Evolutionary conservation across 2,888 invertebrate genomes (phyloP), one percentile per base, ranked within the genome.

Genomic region (Athalia rosae): DNA sequence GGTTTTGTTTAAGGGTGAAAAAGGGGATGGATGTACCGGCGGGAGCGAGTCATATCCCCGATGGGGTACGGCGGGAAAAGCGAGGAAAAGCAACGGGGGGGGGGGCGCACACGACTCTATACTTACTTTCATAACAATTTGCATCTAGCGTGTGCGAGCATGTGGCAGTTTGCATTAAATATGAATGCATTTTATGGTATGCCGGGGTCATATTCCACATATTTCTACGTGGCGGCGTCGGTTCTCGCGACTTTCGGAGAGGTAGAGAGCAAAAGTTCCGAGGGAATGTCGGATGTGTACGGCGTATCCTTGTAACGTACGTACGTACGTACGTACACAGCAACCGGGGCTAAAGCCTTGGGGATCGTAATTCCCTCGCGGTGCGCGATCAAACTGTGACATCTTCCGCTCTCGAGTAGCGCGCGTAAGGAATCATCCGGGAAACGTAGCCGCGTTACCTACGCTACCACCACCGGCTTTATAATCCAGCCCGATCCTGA

Each of bases 61-160:
- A 74, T 74, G 74, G 74, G 71, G 58, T 71, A 58, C 56, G 67
- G 28, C 28, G 28, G 28, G 28, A 28, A n/a, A n/a, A 28, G 28
- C 28, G 28, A 28, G 28, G 28, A 28, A 28, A 28, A 28, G 28
- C 28, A n/a, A n/a, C 71, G 15, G 58, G 41, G 41, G 41, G 71
- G 56, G 71, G 61, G 74, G 82, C 80, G 81, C 86, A 85, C 83
- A 85, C 84, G 84, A 84, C 85, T 85, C 84, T 86, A n/a, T n/a
- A n/a, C n/a, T n/a, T n/a, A 87, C 87, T 87, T 87, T 87, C 88
- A 86, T 86, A 88, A 87, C 86, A 89, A 89, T 89, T 89, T 89
- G 88, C 89, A 89, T 89, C 85, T 81, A 79, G 66, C 77, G 69
- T n/a, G 69, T n/a, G 71, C 59, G 61, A 48, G 59, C 67, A 77